Evolutionary conservation across 2,888 invertebrate species (phyloP), one percentile per base, ranked within the genome.

Genomic region (Aphidius colemani): DNA sequence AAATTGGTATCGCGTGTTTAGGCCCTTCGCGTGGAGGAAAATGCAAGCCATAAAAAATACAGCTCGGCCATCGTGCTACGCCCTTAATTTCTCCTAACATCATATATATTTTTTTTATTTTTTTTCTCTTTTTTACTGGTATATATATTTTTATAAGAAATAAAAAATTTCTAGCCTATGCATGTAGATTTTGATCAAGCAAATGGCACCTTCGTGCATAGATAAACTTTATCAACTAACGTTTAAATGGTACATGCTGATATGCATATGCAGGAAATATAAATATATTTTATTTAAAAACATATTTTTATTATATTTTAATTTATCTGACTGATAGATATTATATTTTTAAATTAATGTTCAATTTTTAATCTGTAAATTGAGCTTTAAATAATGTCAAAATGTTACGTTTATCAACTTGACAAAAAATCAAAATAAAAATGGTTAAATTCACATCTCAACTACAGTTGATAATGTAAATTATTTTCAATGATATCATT

Each of bases 161-260:
- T 4, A 60, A 60, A 60, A 59, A 45, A 43, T n/a, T 18, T 10
- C 51, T 39, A 30, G 30, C 45, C 51, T 44, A 55, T 53, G 64
- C 45, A 49, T 60, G 56, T 56, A 59, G 53, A 63, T 59, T 13
- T 60, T 46, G 56, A 64, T 60, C 60, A 56, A 50, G 49, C 43
- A 56, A 46, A 13, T 46, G 44, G 10, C 53, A 53, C 59, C 46
- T 64, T 61, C 64, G 59, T 65, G 65, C 40, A 70, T 66, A 71
- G 75, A 75, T 75, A 74, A 73, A 72, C 74, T 76, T 78, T 77
- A 78, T 78, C 77, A 74, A 61, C 67, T 63, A 65, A 61, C 61
- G 69, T 59, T 66, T 61, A 67, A 66, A 62, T 59, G 60, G 64
- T 30, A n/a, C 44, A 57, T 57, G 57, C 30, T 39, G 30, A 30